Percentiles rank a stretch among this genome's conserved stretches.
Conservation (phyloP, 2,888 invertebrate genomes). For the Drosophila parthenogenetica region DNA sequence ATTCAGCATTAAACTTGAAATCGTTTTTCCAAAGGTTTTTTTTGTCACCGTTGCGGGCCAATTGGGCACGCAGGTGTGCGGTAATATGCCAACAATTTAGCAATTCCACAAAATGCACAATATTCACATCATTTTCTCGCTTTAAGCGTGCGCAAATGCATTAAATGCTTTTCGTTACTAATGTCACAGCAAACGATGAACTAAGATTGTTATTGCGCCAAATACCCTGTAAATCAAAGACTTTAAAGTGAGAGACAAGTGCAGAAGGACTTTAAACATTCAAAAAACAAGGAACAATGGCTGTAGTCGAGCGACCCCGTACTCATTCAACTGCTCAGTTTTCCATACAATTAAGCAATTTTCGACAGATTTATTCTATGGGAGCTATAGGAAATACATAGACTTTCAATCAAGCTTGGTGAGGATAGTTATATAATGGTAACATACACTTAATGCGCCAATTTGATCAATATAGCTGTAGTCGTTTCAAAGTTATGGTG, state of each 20-base stretch:
- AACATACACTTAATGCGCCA: too few species aligned
- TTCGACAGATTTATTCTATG: too few species aligned
- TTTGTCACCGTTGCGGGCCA: slow-evolving; percentile 66
- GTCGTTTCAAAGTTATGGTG: too few species aligned
- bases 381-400: too few species aligned
- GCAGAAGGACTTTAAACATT: too few species aligned
- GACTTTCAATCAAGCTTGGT: too few species aligned
- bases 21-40: slow-evolving; percentile 17
- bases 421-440: too few species aligned
- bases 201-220: slow-evolving; percentile 26
- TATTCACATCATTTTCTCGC: slow-evolving; percentile 71
- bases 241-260: not conserved
- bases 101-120: slow-evolving; percentile 48
- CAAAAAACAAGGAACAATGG: too few species aligned
- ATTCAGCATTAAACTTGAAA: slow-evolving; percentile 66
- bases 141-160: slow-evolving; percentile 71
- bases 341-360: too few species aligned
- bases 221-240: slow-evolving; percentile 31
- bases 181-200: slow-evolving; percentile 25
- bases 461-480: too few species aligned
- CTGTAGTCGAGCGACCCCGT: too few species aligned
- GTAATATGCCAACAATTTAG: slow-evolving; percentile 41
- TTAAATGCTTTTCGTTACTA: slow-evolving; percentile 52
- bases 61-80: slow-evolving; percentile 77
- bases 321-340: too few species aligned